Evolutionary conservation across 2,888 invertebrate species (phyloP), one percentile per base, ranked within the genome.

Genomic region (Drosophila gaucha): DNA sequence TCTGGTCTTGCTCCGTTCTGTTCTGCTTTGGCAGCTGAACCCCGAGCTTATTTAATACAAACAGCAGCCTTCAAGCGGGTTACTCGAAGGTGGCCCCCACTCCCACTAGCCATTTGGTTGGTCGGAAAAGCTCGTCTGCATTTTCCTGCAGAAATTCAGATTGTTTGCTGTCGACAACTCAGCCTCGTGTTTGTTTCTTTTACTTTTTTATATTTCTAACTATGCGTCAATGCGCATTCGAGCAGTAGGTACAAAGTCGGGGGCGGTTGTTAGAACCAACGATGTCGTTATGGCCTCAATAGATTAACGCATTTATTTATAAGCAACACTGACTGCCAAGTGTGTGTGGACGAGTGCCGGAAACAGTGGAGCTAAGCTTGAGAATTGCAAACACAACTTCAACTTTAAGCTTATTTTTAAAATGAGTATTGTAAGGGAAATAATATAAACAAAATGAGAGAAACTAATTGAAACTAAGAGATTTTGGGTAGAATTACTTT

Each of bases 281-380:
- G 51, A 43, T 51, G 58, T 56, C 75, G 47, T 50, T 64, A 47
- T 75, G 74, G 59, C 75, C 71, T 75, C 70, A 74, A 74, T 74
- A 70, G 67, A 74, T 70, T 70, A 71, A 74, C 70, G 66, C 75
- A 74, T 63, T 74, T 74, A 74, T 69, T 74, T 69, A 70, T 54
- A 50, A 60, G 59, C 10, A 39, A 64, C 59, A 75, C 39, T 64
- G 41, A 26, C 39, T 58, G 54, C 24, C 38, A 67, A 54, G 33
- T 41, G 51, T 63, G 57, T 56, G 36, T 36, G 39, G 18, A 51
- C 54, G 8, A 16, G n/a, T 33, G 26, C 4, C 10, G 9, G 16
- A 26, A 8, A 16, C 6, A 12, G 20, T 20, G 46, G n/a, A 30
- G 33, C 47, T 24, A 12, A 33, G 0, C 24, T 35, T 12, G 12